Percentiles rank a stretch among this genome's conserved stretches.
Conservation (phyloP, 1,140 invertebrate genomes). For the Muscidifurax raptorellus region DNA sequence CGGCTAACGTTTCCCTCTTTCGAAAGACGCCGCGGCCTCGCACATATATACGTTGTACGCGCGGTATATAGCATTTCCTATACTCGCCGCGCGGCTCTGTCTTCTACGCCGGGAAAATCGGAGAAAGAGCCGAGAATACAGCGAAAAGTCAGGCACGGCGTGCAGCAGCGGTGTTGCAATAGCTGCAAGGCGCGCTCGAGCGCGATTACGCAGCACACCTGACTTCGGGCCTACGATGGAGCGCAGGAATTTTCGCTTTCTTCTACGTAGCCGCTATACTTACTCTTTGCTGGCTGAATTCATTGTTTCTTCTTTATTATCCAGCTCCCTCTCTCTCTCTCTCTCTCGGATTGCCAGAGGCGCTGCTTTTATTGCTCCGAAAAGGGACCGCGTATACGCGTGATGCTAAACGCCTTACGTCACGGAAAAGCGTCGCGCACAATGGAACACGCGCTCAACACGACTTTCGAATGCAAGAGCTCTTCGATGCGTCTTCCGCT, state of each 20-base stretch:
- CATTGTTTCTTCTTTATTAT: constrained; percentile 15
- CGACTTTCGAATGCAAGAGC: too few relatives aligned
- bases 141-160: constrained; percentile 1
- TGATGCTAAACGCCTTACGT: too few relatives aligned
- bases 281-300: background rate
- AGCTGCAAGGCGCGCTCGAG: background rate
- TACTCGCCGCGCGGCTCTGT: too few relatives aligned
- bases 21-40: constrained; percentile 2
- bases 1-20: constrained; percentile 40
- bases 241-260: background rate
- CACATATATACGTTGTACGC: background rate
- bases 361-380: too few relatives aligned
- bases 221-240: background rate
- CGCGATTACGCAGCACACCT: constrained; percentile 34
- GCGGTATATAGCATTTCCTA: too few relatives aligned
- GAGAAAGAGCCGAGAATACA: constrained; percentile 1
- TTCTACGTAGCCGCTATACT: background rate
- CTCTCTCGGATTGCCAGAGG: background rate
- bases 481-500: too few relatives aligned
- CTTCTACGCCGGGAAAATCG: background rate
- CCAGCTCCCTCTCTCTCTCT: background rate
- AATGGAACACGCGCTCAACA: too few relatives aligned
- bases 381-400: too few relatives aligned
- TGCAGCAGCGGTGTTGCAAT: background rate
- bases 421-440: too few relatives aligned